Base-by-base conservation (phyloP, 2,797 vertebrate species). In the Otus scops region DNA sequence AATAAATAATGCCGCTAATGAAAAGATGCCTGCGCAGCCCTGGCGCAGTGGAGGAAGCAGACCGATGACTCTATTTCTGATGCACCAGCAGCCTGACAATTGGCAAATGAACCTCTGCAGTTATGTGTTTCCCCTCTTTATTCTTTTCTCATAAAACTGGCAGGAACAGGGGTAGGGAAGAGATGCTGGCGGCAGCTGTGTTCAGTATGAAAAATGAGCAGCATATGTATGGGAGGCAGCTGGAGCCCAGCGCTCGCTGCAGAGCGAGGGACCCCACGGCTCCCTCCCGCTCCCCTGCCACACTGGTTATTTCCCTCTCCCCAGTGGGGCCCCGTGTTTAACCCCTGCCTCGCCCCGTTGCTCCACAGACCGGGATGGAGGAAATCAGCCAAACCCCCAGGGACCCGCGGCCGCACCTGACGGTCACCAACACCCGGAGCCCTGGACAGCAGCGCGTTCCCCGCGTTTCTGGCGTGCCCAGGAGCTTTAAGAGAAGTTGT, bases 181-280 rank as follows among this genome's bases (percentile, higher is more conserved):
- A 95, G 97, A 90, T 56, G 94, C 95, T 88, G 95, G 96, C 73
- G 50, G 96, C 95, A 96, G 95, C 90, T 95, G 97, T 94, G 90
- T n/a, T 91, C 92, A 32, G 85, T 27, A 86, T 97, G 97, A 97
- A 96, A 98, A 98, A 97, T 65, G 95, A 97, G 92, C 96, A 98
- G 86, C 96, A 47, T 39, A 76, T 93, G 92, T 16, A 92, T 2
- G 47, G 82, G 57, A 93, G 92, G 96, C 95, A 97, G 96, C 92
- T 88, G 89, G 93, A 95, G 94, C 83, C 57, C 76, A 19, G 86
- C 30, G 10, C 39, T n/a, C 20, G 19, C 53, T n/a, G 34, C 57
- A 6, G 76, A 81, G 61, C 4, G 2, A 82, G 69, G 71, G 84
- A 88, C 87, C 77, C 84, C 70, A 13, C 34, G 45, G 59, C 38